Percentiles rank a stretch among this genome's conserved stretches.
phyloP scores from a whole-genome alignment of 2,797 vertebrate genomes.

The Poecilia gillii region DNA sequence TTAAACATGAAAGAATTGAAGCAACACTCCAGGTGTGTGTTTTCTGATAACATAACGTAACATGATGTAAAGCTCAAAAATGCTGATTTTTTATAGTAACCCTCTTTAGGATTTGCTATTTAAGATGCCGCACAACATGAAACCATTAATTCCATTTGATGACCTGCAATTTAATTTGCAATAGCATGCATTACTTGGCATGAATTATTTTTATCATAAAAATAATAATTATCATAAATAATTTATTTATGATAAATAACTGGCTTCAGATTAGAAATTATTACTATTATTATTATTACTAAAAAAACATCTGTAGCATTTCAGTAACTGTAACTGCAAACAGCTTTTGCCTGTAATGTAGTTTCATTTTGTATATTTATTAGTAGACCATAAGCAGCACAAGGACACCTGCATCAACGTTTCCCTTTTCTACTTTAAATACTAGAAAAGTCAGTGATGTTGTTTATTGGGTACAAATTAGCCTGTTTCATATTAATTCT shows the following conservation, averaged over 20 bases:
- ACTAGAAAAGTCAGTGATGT: not conserved
- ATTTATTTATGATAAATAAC: too few relatives aligned
- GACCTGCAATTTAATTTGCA: not conserved
- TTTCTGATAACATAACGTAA: too few relatives aligned
- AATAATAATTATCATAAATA: too few relatives aligned
- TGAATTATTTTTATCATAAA: not conserved
- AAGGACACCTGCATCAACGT: not conserved
- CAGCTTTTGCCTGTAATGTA: not conserved
- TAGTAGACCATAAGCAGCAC: not conserved
- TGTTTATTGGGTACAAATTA: constrained; percentile 5
- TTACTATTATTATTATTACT: too few relatives aligned
- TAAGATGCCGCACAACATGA: not conserved
- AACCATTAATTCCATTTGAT: not conserved
- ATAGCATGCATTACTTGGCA: not conserved
- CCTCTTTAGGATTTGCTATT: too few relatives aligned
- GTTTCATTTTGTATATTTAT: not conserved
- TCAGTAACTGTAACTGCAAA: not conserved
- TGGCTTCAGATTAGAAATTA: not conserved
- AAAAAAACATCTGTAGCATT: not conserved
- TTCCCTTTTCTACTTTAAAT: not conserved
- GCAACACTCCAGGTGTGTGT: too few relatives aligned
- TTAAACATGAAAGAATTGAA: too few relatives aligned
- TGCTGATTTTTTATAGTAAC: too few relatives aligned
- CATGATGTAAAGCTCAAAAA: too few relatives aligned
- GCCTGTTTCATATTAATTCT: constrained; percentile 10